These are phyloP conservation scores for Dasysyrphus tricinctus DNA, from an alignment of 2,888 invertebrate species.

Conservation along the genomic window DNA sequence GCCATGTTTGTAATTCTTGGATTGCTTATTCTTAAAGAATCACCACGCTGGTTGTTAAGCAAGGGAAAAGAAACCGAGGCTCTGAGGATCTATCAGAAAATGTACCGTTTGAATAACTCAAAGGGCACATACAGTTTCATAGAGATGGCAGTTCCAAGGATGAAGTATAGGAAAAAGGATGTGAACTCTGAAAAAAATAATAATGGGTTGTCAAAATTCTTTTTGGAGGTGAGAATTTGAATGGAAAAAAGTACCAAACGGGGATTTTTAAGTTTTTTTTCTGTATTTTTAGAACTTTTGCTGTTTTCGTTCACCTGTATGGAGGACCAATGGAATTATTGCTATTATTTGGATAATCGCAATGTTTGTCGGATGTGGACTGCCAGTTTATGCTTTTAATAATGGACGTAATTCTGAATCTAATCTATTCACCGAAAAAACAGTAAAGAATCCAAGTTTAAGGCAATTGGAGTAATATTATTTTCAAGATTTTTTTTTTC, in stretches of 20 bases:
- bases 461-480: background rate
- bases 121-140: conserved; percentile 85
- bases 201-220: conserved; percentile 83
- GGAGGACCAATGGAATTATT: conserved; percentile 86
- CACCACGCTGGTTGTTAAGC: conserved; percentile 89
- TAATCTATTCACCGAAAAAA: background rate
- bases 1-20: conserved; percentile 88
- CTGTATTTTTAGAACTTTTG: conserved; percentile 86
- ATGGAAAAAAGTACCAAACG: background rate
- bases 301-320: conserved; percentile 86
- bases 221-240: background rate
- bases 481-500: conserved; percentile 60
- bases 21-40: conserved; percentile 90
- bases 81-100: conserved; percentile 88
- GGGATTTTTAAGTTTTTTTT: background rate
- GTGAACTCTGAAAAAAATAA: conserved; percentile 85
- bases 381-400: conserved; percentile 85
- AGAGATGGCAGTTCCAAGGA: conserved; percentile 88
- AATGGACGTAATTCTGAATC: conserved; percentile 84
- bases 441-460: background rate
- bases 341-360: conserved; percentile 86
- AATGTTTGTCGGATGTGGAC: conserved; percentile 84
- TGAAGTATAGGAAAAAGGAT: conserved; percentile 84
- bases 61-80: conserved; percentile 91
- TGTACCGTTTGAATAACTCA: conserved; percentile 75